A percentile compares a stretch with the other conserved stretches of the same genome.
Evolutionary conservation across 2,888 invertebrate genomes (phyloP).

Genomic region (Strigamia maritima): DNA sequence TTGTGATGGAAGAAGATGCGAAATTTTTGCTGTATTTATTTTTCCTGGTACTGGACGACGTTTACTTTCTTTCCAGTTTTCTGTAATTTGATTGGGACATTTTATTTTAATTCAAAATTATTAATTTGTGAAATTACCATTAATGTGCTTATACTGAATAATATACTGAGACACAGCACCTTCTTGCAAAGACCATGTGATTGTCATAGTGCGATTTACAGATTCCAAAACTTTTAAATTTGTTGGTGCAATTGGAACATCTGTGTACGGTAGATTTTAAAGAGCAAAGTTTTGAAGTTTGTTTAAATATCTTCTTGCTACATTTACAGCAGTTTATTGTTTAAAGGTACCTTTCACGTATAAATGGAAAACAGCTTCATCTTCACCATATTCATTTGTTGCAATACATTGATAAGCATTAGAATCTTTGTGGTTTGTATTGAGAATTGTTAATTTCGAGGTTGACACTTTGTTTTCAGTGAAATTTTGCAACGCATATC

Average conservation of each 20-base stretch:
- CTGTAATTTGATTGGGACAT: background rate
- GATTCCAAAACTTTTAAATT: conserved; percentile 16
- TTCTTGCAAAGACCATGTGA: background rate
- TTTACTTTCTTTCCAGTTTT: conserved; percentile 20
- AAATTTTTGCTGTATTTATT: background rate
- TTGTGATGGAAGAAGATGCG: background rate
- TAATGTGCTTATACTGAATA: conserved; percentile 5
- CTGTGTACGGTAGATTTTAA: background rate
- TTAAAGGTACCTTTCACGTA: background rate
- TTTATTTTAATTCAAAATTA: background rate
- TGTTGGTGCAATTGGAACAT: conserved; percentile 6
- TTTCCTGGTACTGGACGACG: background rate
- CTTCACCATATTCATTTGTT: background rate
- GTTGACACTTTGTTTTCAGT: background rate
- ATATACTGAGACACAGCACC: conserved; percentile 12
- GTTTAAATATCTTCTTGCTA: background rate
- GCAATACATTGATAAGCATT: conserved; percentile 27
- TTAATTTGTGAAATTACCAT: background rate
- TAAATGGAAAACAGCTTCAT: background rate
- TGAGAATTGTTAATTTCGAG: background rate
- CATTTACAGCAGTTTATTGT: too few species aligned
- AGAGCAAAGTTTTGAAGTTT: background rate
- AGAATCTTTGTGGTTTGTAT: background rate
- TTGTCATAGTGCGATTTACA: conserved; percentile 1
- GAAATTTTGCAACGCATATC: background rate